Percentiles rank a stretch among this genome's conserved stretches.
phyloP scores from a whole-genome alignment of 2,888 invertebrate genomes.

The Saturnia pavonia region DNA sequence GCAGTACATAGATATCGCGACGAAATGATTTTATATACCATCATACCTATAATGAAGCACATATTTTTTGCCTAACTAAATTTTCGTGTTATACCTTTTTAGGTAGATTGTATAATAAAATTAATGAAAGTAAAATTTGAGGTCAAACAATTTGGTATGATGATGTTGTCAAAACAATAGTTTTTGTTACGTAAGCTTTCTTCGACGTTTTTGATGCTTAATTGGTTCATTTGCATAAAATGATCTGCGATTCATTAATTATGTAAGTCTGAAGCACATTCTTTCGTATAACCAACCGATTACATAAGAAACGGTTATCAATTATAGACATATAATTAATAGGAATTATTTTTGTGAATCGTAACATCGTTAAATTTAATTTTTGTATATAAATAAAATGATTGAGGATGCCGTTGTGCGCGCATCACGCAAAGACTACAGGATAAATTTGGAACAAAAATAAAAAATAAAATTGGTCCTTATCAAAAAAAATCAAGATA shows the following conservation, averaged over 20 bases:
- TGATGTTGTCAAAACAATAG: conserved; percentile 31
- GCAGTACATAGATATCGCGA: background rate
- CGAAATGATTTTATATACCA: background rate
- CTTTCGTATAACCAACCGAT: conserved; percentile 28
- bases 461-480: too few species aligned
- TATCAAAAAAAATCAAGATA: too few species aligned
- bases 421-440: too few species aligned
- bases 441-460: too few species aligned
- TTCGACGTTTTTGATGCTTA: conserved; percentile 46
- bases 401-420: too few species aligned
- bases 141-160: conserved; percentile 33
- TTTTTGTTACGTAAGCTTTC: conserved; percentile 47
- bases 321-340: background rate
- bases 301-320: conserved; percentile 30
- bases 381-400: too few species aligned
- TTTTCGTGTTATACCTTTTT: background rate
- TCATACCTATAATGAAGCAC: conserved; percentile 8
- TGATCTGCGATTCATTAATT: conserved; percentile 38
- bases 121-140: conserved; percentile 27
- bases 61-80: conserved; percentile 16
- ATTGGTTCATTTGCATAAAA: conserved; percentile 50
- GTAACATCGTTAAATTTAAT: background rate
- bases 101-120: background rate
- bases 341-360: background rate
- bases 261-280: conserved; percentile 34